These are phyloP conservation scores for Gortyna flavago DNA, from an alignment of 2,888 invertebrate genomes.

Conservation along the genomic window DNA sequence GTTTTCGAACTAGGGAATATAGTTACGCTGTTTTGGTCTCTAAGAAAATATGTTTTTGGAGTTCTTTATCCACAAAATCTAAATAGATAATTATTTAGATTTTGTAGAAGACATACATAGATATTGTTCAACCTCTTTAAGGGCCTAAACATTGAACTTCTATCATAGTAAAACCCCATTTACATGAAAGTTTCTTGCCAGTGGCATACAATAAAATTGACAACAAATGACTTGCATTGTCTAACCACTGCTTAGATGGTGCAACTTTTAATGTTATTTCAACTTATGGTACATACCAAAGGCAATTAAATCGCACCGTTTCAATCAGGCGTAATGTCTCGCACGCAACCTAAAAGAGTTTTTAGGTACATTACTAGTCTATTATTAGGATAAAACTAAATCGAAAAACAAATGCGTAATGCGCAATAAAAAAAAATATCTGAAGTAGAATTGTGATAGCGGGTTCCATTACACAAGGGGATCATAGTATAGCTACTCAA, in stretches of 20 bases:
- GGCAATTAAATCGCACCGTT: background rate
- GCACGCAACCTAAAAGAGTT: background rate
- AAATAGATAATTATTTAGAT: background rate
- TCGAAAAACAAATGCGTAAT: conserved; percentile 19
- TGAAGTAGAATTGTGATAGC: conserved; percentile 5
- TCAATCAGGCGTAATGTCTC: background rate
- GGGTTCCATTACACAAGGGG: conserved; percentile 21
- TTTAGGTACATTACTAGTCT: background rate
- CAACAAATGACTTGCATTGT: background rate
- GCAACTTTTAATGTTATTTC: background rate
- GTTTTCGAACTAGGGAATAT: background rate
- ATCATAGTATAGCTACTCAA: conserved; percentile 28
- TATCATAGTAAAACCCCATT: background rate
- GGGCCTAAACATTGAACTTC: no score
- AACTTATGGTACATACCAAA: background rate
- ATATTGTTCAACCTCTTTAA: no score
- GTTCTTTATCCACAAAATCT: background rate
- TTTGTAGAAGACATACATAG: background rate
- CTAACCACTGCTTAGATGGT: background rate
- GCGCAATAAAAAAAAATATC: background rate
- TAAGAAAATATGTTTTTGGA: background rate
- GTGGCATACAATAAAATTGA: background rate
- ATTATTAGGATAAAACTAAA: conserved; percentile 23
- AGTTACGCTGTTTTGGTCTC: background rate
- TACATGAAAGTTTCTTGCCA: background rate